A percentile compares a stretch with the other conserved stretches of the same genome.
Conservation (phyloP, 2,888 invertebrate species). For the Quadriops clusia region DNA sequence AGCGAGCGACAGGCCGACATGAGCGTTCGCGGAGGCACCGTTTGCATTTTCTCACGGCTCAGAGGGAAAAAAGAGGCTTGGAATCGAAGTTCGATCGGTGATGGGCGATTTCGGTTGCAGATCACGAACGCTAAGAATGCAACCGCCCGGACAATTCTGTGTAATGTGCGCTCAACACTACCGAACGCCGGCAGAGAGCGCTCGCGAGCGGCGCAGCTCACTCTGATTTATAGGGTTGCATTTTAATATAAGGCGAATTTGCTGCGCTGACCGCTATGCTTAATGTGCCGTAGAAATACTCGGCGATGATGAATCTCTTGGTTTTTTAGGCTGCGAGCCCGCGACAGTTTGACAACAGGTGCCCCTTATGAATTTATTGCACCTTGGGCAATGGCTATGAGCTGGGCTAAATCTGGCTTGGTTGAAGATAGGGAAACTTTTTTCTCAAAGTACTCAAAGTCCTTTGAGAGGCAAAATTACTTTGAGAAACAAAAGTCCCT, state of each 20-base stretch:
- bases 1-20: too few species aligned
- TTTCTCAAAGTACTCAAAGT: too few species aligned
- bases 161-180: slow-evolving; percentile 10
- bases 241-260: slow-evolving; percentile 24
- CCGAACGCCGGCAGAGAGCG: slow-evolving; percentile 16
- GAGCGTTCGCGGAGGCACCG: too few species aligned
- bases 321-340: slow-evolving; percentile 8
- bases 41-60: too few species aligned
- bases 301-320: slow-evolving; percentile 17
- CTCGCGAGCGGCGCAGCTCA: too few species aligned
- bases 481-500: too few species aligned
- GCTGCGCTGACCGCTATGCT: slow-evolving; percentile 19
- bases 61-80: slow-evolving; percentile 11
- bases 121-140: slow-evolving; percentile 21
- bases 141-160: slow-evolving; percentile 1
- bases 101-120: slow-evolving; percentile 20
- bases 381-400: too few species aligned
- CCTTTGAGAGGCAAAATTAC: too few species aligned
- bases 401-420: too few species aligned
- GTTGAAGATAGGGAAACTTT: too few species aligned
- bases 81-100: slow-evolving; percentile 19
- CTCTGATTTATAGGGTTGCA: slow-evolving; percentile 23
- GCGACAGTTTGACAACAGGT: slow-evolving; percentile 15
- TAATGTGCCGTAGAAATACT: slow-evolving; percentile 22
- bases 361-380: too few species aligned